Evolutionary conservation across 37 sponge, comb jelly and placozoan species (phyloP).

Genomic region (Ephydatia muelleri): DNA sequence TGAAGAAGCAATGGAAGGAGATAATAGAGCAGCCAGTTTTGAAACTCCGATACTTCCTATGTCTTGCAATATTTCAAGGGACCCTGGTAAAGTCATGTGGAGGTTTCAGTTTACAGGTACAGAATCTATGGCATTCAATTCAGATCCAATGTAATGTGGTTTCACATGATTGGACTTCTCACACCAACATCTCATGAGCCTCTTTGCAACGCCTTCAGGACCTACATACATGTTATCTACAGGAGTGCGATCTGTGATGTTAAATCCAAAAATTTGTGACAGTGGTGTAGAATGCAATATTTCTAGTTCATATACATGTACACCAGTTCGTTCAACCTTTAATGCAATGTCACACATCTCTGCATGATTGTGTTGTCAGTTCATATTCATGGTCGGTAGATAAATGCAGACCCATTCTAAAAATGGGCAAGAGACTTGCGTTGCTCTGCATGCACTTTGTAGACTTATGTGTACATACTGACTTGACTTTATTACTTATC

Average conservation of each 20-base stretch:
- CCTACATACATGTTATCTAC: slow-evolving; percentile 25
- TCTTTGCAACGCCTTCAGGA: slow-evolving; percentile 12
- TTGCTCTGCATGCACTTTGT: too few species aligned
- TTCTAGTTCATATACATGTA: background rate
- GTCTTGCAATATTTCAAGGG: slow-evolving; percentile 3
- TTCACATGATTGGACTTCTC: background rate
- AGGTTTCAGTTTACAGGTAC: background rate
- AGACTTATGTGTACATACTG: too few species aligned
- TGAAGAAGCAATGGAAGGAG: slow-evolving; percentile 20
- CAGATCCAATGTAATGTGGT: too few species aligned
- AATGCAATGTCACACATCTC: too few species aligned
- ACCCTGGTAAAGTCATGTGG: slow-evolving; percentile 15
- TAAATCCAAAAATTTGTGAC: background rate
- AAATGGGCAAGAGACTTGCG: too few species aligned
- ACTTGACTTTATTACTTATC: too few species aligned
- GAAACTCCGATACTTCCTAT: slow-evolving; percentile 11
- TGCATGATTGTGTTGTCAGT: too few species aligned
- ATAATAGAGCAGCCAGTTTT: slow-evolving; percentile 8
- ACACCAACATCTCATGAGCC: slow-evolving; percentile 1
- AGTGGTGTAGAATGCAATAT: background rate
- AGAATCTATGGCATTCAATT: too few species aligned
- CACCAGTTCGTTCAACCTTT: too few species aligned
- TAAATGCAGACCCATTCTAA: too few species aligned
- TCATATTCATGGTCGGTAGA: too few species aligned
- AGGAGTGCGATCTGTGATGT: background rate